These are phyloP conservation scores for Bradypodion ventrale DNA, from an alignment of 2,797 vertebrate species.

Conservation along the genomic window DNA sequence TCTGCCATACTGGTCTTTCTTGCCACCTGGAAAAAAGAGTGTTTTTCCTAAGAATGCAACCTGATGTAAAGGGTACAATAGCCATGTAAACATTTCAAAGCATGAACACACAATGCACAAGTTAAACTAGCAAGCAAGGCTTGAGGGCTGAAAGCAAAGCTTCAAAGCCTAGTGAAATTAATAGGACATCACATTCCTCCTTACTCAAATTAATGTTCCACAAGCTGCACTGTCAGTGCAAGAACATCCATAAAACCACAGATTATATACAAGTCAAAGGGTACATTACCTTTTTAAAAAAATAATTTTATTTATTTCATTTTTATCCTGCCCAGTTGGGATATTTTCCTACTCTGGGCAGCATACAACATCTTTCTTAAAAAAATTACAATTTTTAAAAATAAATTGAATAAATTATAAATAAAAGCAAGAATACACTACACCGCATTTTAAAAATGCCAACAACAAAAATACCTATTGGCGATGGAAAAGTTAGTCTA, in stretches of 20 bases:
- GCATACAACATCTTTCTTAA: too few relatives aligned
- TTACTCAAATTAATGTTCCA: neutral
- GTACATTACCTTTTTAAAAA: too few relatives aligned
- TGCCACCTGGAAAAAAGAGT: constrained; percentile 1
- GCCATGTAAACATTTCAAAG: neutral
- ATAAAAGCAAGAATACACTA: too few relatives aligned
- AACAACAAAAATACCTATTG: too few relatives aligned
- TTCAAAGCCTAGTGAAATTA: neutral
- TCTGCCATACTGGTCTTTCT: neutral
- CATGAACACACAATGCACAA: neutral
- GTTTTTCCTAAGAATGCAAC: neutral
- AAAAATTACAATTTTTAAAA: too few relatives aligned
- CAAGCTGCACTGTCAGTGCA: neutral
- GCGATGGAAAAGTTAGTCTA: too few relatives aligned
- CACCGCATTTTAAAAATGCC: too few relatives aligned
- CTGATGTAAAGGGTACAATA: neutral
- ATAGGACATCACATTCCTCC: neutral
- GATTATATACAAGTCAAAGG: neutral
- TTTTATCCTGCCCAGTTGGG: too few relatives aligned
- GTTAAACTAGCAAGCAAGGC: neutral
- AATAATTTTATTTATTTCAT: too few relatives aligned
- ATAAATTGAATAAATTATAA: too few relatives aligned
- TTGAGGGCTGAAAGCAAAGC: neutral
- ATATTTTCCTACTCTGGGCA: too few relatives aligned
- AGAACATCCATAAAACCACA: neutral